Conservation (phyloP, 2,113 vertebrate species). For the Myiozetetes cayanensis region DNA sequence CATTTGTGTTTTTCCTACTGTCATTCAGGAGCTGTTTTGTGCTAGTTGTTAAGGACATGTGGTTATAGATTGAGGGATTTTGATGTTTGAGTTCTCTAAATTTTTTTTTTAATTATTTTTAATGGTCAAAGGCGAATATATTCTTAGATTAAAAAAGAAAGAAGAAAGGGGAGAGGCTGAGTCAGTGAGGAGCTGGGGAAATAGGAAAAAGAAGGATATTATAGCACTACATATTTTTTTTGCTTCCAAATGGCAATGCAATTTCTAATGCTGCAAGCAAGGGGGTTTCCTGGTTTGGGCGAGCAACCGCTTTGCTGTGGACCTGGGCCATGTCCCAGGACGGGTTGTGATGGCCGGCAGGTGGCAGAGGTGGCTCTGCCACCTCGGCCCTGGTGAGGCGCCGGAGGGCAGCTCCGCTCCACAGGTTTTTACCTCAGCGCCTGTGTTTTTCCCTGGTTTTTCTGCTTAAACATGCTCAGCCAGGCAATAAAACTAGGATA, state of each 20-base stretch:
- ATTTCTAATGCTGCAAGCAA: background rate
- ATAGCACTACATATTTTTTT: background rate
- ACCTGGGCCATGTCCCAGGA: accelerated
- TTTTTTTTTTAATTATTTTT: background rate
- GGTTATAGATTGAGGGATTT: background rate
- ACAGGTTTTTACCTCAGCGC: background rate
- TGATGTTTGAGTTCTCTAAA: background rate
- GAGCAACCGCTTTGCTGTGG: background rate
- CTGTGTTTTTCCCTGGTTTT: background rate
- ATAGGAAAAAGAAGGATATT: background rate
- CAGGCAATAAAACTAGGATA: background rate
- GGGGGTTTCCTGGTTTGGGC: background rate
- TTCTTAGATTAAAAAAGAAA: background rate
- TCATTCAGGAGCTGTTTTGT: background rate
- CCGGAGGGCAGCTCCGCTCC: background rate
- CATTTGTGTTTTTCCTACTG: background rate
- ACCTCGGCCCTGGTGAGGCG: accelerated
- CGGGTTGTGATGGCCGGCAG: accelerated
- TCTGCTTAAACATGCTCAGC: background rate
- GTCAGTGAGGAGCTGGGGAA: background rate
- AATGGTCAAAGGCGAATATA: background rate
- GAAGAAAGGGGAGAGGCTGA: background rate
- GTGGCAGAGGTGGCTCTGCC: background rate
- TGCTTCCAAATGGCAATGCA: background rate
- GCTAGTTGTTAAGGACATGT: background rate